Evolutionary conservation across 2,888 invertebrate species (phyloP), one percentile per base, ranked within the genome.

Genomic region (Amiota minor): DNA sequence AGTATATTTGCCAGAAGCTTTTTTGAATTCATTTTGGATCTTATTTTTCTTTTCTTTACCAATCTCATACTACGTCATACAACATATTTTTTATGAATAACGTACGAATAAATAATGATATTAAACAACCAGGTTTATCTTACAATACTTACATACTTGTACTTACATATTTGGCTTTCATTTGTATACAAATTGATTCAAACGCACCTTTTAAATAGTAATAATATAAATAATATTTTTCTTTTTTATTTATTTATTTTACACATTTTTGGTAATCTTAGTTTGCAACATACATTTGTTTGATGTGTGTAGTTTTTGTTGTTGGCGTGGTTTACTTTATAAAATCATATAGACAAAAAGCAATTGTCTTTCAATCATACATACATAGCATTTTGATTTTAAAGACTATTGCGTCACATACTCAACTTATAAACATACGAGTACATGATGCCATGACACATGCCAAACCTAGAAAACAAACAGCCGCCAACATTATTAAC

Each of bases 141-240:
- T 6, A 35, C 0, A 6, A 35, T 35, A 35, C 35, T 35, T 35
- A 35, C 35, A 6, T 35, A 35, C 35, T 35, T 35, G 35, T 35
- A 35, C 35, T 35, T 35, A 35, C 35, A 35, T 35, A 35, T 35
- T 35, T 35, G 35, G 35, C 6, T 35, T 35, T 35, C 35, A 35
- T 35, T 35, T 35, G 53, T 53, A 59, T 20, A 59, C 16, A 59
- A 59, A 59, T 18, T 18, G 23, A 35, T 62, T 14, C 62, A 62
- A 62, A 62, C 62, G 62, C 62, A 62, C 62, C 62, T 62, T 35
- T 62, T 62, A 62, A 62, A 35, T 16, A 35, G 45, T 62, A 62
- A 62, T n/a, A 12, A 53, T n/a, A 53, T 53, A 10, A 53, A 10
- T 53, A 3, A 3, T 53, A 3, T 12, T n/a, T 12, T n/a, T 4